A percentile compares a stretch with the other conserved stretches of the same genome.
Evolutionary conservation across 2,888 invertebrate genomes (phyloP).

Genomic region (Brachylomia viminalis): DNA sequence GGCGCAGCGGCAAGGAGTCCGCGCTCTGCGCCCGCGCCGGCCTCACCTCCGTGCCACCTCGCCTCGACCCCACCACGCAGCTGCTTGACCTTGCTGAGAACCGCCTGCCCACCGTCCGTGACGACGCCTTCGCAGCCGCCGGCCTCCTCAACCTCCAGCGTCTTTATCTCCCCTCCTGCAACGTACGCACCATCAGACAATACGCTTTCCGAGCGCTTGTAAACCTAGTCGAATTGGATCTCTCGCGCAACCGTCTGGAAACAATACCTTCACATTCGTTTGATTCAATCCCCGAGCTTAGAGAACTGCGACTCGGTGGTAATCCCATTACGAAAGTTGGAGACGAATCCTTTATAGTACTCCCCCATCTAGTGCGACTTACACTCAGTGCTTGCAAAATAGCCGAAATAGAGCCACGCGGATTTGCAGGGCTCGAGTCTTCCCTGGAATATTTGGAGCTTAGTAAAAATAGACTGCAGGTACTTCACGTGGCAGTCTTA

Average conservation of each 20-base stretch:
- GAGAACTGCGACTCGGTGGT: slow-evolving; percentile 93
- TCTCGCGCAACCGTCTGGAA: slow-evolving; percentile 93
- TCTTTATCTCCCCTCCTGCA: slow-evolving; percentile 93
- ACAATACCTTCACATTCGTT: slow-evolving; percentile 94
- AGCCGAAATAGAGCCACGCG: slow-evolving; percentile 92
- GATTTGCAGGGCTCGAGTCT: slow-evolving; percentile 93
- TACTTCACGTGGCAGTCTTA: slow-evolving; percentile 92
- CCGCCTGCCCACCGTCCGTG: slow-evolving; percentile 91
- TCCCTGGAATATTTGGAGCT: slow-evolving; percentile 94
- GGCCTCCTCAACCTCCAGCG: slow-evolving; percentile 95
- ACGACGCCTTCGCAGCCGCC: slow-evolving; percentile 94
- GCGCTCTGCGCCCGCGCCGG: slow-evolving; percentile 95
- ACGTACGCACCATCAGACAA: slow-evolving; percentile 92
- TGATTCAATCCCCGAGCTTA: slow-evolving; percentile 93
- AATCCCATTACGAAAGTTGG: slow-evolving; percentile 94
- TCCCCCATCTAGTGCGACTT: slow-evolving; percentile 93
- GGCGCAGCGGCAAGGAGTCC: slow-evolving; percentile 96
- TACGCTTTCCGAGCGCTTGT: slow-evolving; percentile 94
- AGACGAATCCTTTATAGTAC: slow-evolving; percentile 92
- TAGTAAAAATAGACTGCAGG: slow-evolving; percentile 93
- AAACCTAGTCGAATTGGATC: slow-evolving; percentile 95
- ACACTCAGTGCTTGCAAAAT: slow-evolving; percentile 94
- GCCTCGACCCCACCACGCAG: slow-evolving; percentile 94
- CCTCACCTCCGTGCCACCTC: slow-evolving; percentile 93
- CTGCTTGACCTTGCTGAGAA: slow-evolving; percentile 95